A percentile compares a stretch with the other conserved stretches of the same genome.
Evolutionary conservation across 2,888 invertebrate species (phyloP).

Genomic region (Zhengitettix transpicula): DNA sequence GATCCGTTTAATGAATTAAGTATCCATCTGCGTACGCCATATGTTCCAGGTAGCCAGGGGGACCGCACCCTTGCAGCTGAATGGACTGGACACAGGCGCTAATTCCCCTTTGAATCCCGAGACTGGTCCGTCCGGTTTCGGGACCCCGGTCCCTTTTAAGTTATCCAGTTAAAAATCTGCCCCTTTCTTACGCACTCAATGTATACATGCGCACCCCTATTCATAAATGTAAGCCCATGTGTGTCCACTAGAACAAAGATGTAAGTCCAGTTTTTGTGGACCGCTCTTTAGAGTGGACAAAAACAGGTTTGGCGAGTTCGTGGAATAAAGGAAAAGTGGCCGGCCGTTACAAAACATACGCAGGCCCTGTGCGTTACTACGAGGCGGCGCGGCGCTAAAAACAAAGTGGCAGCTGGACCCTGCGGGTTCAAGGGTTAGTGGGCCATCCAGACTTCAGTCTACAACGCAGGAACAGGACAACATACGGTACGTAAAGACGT

Average conservation of each 20-base stretch:
- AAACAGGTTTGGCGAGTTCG: slow-evolving; percentile 1
- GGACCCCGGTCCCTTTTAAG: background rate
- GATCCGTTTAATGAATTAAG: no score
- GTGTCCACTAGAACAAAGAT: slow-evolving; percentile 1
- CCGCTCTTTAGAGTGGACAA: background rate
- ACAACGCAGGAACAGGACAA: no score
- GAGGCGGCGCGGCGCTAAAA: no score
- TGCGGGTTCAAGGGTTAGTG: no score
- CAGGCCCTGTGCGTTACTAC: no score
- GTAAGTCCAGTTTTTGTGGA: slow-evolving; percentile 7
- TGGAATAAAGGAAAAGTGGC: background rate
- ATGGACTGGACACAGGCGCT: slow-evolving; percentile 1
- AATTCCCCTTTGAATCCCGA: background rate
- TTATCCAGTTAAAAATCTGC: background rate
- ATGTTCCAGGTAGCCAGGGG: no score
- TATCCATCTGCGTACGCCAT: no score
- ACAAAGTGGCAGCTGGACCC: no score
- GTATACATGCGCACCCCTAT: background rate
- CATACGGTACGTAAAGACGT: no score
- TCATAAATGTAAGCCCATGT: background rate
- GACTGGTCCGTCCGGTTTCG: slow-evolving; percentile 7
- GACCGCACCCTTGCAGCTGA: no score
- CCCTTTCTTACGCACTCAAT: slow-evolving; percentile 1
- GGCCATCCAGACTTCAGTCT: no score
- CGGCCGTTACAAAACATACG: no score